Base-by-base conservation (phyloP, 2,888 invertebrate genomes). In the Pristionchus mayeri region DNA sequence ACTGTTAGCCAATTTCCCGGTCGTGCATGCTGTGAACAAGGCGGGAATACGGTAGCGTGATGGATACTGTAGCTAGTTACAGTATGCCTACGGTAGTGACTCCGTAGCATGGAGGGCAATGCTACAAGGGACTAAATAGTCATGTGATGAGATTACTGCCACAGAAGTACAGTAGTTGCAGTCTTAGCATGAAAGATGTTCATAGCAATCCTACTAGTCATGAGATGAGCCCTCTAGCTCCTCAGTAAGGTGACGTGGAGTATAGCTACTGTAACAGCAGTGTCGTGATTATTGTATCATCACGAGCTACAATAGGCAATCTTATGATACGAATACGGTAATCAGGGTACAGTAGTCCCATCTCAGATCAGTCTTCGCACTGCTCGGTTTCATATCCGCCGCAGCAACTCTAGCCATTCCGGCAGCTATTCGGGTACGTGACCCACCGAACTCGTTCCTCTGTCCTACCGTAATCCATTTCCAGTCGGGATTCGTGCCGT, bases 1-100 rank as follows among this genome's bases (percentile, higher is more conserved):
- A 40, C 84, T 92, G 24, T 60, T 91, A 44, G 89, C 90, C 86
- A 92, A 92, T 86, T 91, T 92, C 85, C 88, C 90, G 24, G 87
- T 91, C 67, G 91, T 92, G 34, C 86, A 87, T 71, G 85, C 92
- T 71, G 90, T 92, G 50, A 89, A 88, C 79, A 87, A 78, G 44
- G 21, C 37, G 21, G 81, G 86, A 7, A 75, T 75, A 67, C 67
- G 67, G 75, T 79, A 54, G 44, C 44, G 44, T 6, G 6, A 9
- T 44, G 13, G 44, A 44, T 44, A 44, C 44, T 6, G 44, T 44
- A 44, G 44, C n/a, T 18, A 21, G 57, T 57, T 57, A 24, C 21
- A 21, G 57, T 24, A 57, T 7, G 21, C 57, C 57, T 21, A 57
- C 9, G 24, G 21, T 76, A 87, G n/a, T n/a, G n/a, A n/a, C n/a